Percentiles rank a stretch among this genome's conserved stretches.
Evolutionary conservation across 2,113 vertebrate genomes (phyloP).

Genomic region (Cyanoramphus novaezelandiae): DNA sequence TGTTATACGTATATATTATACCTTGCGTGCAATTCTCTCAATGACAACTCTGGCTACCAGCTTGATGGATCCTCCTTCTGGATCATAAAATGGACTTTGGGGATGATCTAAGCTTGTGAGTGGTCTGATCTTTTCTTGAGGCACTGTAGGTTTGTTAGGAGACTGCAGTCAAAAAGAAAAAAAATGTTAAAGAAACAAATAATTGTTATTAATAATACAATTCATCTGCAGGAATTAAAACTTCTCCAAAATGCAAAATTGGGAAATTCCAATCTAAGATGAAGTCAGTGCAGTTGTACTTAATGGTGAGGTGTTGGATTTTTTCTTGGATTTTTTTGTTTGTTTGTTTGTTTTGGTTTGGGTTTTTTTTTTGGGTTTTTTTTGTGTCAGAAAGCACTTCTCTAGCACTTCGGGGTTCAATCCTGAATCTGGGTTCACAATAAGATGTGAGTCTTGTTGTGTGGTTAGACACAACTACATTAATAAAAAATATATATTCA

Average conservation of each 20-base stretch:
- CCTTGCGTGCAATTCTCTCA: slow-evolving; percentile 97
- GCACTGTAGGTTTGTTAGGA: slow-evolving; percentile 88
- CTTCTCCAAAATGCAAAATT: not conserved
- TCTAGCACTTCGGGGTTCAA: not conserved
- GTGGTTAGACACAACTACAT: not conserved
- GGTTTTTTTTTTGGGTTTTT: not conserved
- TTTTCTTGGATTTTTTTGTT: not conserved
- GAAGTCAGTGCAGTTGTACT: not conserved
- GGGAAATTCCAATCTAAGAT: not conserved
- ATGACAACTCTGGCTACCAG: slow-evolving; percentile 92
- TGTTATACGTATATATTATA: slow-evolving; percentile 23
- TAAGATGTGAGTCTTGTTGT: not conserved
- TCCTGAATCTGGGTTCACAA: not conserved
- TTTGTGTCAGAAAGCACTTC: not conserved
- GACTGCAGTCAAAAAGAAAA: slow-evolving; percentile 76
- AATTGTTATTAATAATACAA: not conserved
- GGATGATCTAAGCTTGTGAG: slow-evolving; percentile 96
- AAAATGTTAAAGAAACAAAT: not conserved
- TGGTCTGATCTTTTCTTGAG: slow-evolving; percentile 95
- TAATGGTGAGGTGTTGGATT: not conserved
- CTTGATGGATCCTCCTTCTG: slow-evolving; percentile 94
- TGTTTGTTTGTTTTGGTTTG: too few relatives aligned
- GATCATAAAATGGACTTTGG: slow-evolving; percentile 98
- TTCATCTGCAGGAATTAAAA: not conserved
- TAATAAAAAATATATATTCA: not conserved